A percentile compares a stretch with the other conserved stretches of the same genome.
These are phyloP conservation scores for Montipora capricornis DNA, from an alignment of 64 coral and sea anemone species.

Conservation along the genomic window DNA sequence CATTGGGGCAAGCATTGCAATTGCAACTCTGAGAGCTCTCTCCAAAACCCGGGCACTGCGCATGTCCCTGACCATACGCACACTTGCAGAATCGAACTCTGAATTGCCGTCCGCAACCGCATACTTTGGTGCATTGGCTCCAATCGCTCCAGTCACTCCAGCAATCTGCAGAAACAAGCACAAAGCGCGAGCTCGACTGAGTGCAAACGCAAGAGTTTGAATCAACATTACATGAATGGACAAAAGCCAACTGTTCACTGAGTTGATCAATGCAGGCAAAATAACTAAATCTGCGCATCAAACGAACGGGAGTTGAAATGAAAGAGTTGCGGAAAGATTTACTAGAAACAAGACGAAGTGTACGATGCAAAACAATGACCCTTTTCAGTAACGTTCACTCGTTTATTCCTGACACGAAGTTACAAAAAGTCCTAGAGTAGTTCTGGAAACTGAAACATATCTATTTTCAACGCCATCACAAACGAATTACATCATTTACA, in stretches of 20 bases:
- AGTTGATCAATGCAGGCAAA: too few species aligned
- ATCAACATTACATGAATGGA: neutral
- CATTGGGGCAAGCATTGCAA: constrained; percentile 46
- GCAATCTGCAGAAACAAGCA: constrained; percentile 47
- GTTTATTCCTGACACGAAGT: too few species aligned
- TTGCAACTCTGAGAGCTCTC: constrained; percentile 52
- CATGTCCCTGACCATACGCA: constrained; percentile 26
- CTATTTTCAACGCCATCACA: too few species aligned
- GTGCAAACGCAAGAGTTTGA: neutral
- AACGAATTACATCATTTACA: too few species aligned
- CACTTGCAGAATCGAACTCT: constrained; percentile 66
- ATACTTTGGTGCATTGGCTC: constrained; percentile 46
- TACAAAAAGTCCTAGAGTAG: too few species aligned
- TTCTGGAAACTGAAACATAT: too few species aligned
- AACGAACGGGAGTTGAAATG: too few species aligned
- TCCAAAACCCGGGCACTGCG: constrained; percentile 17
- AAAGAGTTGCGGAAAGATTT: too few species aligned
- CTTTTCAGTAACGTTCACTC: too few species aligned
- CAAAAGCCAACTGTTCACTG: neutral
- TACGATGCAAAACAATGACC: too few species aligned
- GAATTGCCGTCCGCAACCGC: constrained; percentile 54
- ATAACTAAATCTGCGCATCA: too few species aligned
- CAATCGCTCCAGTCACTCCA: constrained; percentile 70
- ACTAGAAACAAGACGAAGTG: too few species aligned
- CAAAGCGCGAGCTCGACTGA: neutral